Evolutionary conservation across 2,888 invertebrate species (phyloP).

Genomic region (Hyposoter didymator): DNA sequence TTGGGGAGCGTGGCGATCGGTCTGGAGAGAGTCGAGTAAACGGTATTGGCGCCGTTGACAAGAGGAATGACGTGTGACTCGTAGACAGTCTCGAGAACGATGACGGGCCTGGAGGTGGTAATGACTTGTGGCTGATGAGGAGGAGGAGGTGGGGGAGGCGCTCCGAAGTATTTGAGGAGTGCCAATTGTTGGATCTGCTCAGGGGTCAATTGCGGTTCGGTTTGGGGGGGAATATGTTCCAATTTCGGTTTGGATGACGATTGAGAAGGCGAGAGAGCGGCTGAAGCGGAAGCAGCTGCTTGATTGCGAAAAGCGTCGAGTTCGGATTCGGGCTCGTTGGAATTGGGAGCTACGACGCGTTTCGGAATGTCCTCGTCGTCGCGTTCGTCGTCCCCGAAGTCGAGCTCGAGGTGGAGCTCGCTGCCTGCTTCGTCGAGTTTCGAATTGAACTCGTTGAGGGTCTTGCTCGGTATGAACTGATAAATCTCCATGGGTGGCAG

Average conservation of each 20-base stretch:
- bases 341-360: slow-evolving; percentile 85
- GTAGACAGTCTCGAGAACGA: slow-evolving; percentile 91
- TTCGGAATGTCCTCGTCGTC: slow-evolving; percentile 83
- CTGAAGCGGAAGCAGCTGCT: slow-evolving; percentile 76
- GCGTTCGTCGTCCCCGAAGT: slow-evolving; percentile 90
- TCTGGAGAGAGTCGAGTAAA: slow-evolving; percentile 92
- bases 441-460: slow-evolving; percentile 94
- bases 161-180: slow-evolving; percentile 89
- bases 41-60: slow-evolving; percentile 90
- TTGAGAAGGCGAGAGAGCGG: background rate
- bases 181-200: slow-evolving; percentile 92
- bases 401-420: slow-evolving; percentile 93
- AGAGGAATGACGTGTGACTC: slow-evolving; percentile 93
- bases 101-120: slow-evolving; percentile 91
- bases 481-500: slow-evolving; percentile 94
- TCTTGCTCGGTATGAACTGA: slow-evolving; percentile 94
- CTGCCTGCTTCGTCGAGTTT: slow-evolving; percentile 95
- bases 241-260: slow-evolving; percentile 81
- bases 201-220: slow-evolving; percentile 85
- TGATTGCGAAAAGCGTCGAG: slow-evolving; percentile 88
- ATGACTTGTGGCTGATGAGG: slow-evolving; percentile 89
- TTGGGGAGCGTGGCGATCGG: slow-evolving; percentile 91
- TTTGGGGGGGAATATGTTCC: slow-evolving; percentile 77
- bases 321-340: slow-evolving; percentile 86
- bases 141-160: slow-evolving; percentile 83